Evolutionary conservation across 1,140 invertebrate species (phyloP), one percentile per base, ranked within the genome.

Genomic region (Pectinophora gossypiella): DNA sequence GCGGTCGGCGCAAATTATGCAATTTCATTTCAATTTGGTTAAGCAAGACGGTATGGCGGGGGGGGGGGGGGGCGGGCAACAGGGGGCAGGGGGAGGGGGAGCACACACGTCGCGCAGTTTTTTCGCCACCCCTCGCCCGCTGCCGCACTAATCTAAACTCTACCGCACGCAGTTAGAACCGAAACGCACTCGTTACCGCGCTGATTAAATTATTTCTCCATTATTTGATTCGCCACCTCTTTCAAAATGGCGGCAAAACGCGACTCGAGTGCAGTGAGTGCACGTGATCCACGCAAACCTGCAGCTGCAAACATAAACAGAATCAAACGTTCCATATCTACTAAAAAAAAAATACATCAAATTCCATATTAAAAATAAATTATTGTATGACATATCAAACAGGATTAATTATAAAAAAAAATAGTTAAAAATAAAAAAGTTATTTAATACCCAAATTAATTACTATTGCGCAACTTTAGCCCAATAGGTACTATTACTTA

Each of bases 161-260:
- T 78, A 63, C 52, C 50, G 0, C 61, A 13, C 54, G 40, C 42
- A 46, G 48, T 42, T 61, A 72, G 38, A 55, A 63, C 50, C 56
- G 38, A 77, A 59, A 65, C 16, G 46, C 23, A n/a, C 42, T 19
- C 54, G 43, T 52, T 23, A 45, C 19, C 49, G 32, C 40, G 51
- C 52, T 76, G 71, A 82, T 85, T 83, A 81, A 80, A 85, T 85
- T 83, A 85, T 83, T 83, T 81, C 74, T 58, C 72, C 78, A 85
- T 83, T 80, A 83, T 85, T 80, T 77, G 76, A 83, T 85, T 82
- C 77, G 64, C 76, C 79, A 85, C 79, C 79, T 80, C 67, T 83
- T 78, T 76, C 79, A 83, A 81, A 69, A 85, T 85, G 82, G 82
- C 82, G 73, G 74, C 73, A 32, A 32, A 32, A 32, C 9, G 9